phyloP scores from a whole-genome alignment of 2,888 invertebrate genomes.

The Drosophila limbata region DNA sequence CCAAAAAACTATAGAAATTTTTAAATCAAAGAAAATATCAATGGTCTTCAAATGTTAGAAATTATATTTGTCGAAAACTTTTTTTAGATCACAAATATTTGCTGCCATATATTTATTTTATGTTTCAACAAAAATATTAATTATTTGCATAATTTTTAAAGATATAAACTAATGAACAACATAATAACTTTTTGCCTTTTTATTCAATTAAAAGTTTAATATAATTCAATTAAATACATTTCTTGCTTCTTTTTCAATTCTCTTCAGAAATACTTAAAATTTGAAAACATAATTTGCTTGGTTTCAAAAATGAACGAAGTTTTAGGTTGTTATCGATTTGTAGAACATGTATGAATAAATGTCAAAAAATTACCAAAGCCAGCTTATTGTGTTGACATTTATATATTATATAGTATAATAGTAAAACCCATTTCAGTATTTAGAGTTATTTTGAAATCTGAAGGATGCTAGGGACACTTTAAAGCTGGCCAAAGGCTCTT shows the following conservation, averaged over 20 bases:
- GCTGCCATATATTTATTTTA: background rate
- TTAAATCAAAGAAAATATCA: no score
- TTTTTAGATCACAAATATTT: background rate
- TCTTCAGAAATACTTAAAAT: background rate
- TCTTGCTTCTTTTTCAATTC: background rate
- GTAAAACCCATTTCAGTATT: background rate
- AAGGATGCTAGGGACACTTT: conserved; percentile 1
- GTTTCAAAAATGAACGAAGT: background rate
- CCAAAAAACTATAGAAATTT: no score
- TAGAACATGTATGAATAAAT: background rate
- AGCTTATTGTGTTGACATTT: background rate
- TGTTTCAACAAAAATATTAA: background rate
- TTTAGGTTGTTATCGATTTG: background rate
- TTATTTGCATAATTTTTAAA: background rate
- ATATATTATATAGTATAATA: background rate
- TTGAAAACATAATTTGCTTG: background rate
- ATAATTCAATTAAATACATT: background rate
- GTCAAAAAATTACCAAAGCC: background rate
- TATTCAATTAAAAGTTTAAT: background rate
- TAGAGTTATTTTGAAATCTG: background rate
- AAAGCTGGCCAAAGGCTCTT: conserved; percentile 5
- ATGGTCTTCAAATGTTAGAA: background rate
- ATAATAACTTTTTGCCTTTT: background rate
- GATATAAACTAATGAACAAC: background rate
- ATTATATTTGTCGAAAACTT: background rate